Evolutionary conservation across 2,113 vertebrate genomes (phyloP).

Genomic region (Ochotona curzoniae): DNA sequence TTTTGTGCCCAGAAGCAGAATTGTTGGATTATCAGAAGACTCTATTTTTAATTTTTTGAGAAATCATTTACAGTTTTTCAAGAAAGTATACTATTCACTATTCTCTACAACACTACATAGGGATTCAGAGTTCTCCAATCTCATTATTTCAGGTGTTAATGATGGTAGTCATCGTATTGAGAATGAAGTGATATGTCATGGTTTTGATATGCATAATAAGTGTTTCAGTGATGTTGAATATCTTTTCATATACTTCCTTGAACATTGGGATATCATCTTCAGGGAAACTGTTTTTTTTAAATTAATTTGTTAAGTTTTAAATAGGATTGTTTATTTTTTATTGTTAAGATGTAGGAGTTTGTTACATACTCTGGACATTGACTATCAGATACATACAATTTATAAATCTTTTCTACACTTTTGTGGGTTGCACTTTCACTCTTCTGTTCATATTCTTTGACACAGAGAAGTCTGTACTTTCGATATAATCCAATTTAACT

Average conservation of each 20-base stretch:
- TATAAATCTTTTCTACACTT: background rate
- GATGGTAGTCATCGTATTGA: no score
- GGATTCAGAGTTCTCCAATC: background rate
- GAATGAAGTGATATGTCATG: no score
- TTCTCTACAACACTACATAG: background rate
- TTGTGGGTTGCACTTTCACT: background rate
- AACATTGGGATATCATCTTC: background rate
- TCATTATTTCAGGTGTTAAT: background rate
- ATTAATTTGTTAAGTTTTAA: background rate
- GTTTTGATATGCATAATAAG: background rate
- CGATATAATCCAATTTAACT: background rate
- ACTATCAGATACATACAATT: background rate
- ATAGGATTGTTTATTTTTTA: background rate
- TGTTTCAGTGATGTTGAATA: background rate
- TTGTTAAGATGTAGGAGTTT: background rate
- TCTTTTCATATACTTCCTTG: background rate
- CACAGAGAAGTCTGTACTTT: background rate
- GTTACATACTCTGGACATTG: background rate
- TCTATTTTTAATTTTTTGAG: background rate
- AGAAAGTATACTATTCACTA: background rate
- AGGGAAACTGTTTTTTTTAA: background rate
- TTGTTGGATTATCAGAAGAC: background rate
- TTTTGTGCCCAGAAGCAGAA: background rate
- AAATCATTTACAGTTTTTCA: background rate
- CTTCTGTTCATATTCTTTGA: background rate